Percentiles rank a stretch among this genome's conserved stretches.
Evolutionary conservation across 53 echinoderm and acorn worm species (phyloP).

Genomic region (Antedon mediterranea): DNA sequence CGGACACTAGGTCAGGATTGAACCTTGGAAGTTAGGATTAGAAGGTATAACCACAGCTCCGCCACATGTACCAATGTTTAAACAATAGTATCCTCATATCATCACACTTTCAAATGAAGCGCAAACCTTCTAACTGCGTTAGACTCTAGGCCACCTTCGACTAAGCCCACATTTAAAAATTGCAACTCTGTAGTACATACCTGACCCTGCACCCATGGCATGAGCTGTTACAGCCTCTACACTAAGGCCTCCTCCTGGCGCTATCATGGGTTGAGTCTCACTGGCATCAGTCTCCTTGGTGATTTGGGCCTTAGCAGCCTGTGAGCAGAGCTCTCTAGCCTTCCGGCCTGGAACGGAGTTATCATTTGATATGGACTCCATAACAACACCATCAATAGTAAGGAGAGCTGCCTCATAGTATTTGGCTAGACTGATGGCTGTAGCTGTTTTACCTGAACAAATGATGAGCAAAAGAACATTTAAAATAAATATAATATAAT

Average conservation of each 20-base stretch:
- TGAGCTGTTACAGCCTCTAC: slow-evolving; percentile 92
- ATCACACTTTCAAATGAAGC: too few species aligned
- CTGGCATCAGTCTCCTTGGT: slow-evolving; percentile 63
- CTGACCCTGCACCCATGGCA: slow-evolving; percentile 71
- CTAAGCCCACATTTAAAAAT: background rate
- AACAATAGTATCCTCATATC: too few species aligned
- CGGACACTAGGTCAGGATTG: too few species aligned
- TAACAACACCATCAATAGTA: slow-evolving; percentile 72
- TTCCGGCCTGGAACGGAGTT: slow-evolving; percentile 73
- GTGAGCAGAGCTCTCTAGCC: slow-evolving; percentile 88
- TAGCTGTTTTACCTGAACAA: slow-evolving; percentile 96
- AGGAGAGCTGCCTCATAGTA: slow-evolving; percentile 93
- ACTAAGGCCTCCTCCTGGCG: slow-evolving; percentile 72
- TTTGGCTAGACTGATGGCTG: slow-evolving; percentile 87
- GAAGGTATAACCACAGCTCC: too few species aligned
- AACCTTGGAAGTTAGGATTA: too few species aligned
- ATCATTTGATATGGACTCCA: slow-evolving; percentile 91
- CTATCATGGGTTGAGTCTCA: slow-evolving; percentile 28
- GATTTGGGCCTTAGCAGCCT: slow-evolving; percentile 85
- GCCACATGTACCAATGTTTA: too few species aligned
- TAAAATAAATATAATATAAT: too few species aligned
- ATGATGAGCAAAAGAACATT: too few species aligned
- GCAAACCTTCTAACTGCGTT: too few species aligned
- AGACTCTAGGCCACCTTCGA: too few species aligned
- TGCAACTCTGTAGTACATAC: too few species aligned